phyloP scores from a whole-genome alignment of 2,113 vertebrate species.

The Otocyon megalotis region DNA sequence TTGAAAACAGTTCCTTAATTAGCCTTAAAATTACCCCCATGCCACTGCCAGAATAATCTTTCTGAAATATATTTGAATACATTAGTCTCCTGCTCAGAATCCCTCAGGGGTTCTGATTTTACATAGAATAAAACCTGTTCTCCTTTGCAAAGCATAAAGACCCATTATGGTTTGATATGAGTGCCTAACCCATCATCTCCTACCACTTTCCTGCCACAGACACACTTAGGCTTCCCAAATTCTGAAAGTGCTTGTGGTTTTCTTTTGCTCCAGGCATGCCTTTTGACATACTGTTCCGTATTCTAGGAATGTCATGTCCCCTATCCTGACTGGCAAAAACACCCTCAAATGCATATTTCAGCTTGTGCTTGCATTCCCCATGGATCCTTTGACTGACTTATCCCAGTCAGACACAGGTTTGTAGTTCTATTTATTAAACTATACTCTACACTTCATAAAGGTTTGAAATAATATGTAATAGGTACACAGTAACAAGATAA shows the following conservation, averaged over 20 bases:
- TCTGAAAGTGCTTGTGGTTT: background rate
- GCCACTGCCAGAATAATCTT: background rate
- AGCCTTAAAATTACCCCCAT: background rate
- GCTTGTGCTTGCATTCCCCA: background rate
- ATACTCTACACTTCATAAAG: background rate
- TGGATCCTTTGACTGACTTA: background rate
- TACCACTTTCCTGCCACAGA: background rate
- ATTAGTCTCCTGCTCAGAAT: background rate
- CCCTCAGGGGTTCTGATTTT: background rate
- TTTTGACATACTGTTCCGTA: background rate
- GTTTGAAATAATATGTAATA: slow-evolving; percentile 26
- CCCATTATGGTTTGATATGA: background rate
- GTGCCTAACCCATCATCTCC: background rate
- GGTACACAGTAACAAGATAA: slow-evolving; percentile 2
- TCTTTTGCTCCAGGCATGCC: background rate
- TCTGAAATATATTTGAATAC: background rate
- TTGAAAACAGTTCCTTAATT: slow-evolving; percentile 34
- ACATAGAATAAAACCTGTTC: background rate
- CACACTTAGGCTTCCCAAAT: background rate
- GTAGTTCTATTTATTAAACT: slow-evolving; percentile 45
- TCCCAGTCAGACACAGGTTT: background rate
- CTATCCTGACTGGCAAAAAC: background rate
- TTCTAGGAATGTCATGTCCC: background rate
- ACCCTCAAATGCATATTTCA: background rate
- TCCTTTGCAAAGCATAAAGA: background rate